Base-by-base conservation (phyloP, 1,140 invertebrate genomes). In the Leptopilina boulardi region DNA sequence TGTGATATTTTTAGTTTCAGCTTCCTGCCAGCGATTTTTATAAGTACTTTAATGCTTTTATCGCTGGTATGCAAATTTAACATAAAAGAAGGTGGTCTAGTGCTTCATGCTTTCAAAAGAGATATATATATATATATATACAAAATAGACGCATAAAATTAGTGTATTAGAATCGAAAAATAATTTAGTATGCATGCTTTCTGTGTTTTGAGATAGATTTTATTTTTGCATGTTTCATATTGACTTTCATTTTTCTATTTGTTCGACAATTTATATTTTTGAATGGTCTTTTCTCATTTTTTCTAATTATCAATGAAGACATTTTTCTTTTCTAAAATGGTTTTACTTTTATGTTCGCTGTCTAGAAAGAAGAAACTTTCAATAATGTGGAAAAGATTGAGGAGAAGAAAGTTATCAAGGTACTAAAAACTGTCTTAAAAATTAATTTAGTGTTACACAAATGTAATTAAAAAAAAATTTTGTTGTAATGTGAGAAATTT, bases 381-480 rank as follows among this genome's bases (percentile, higher is more conserved):
- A 91, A 91, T 70, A 91, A 92, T 84, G 88, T 91, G 26, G 91
- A 90, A 77, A 89, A 91, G 76, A 88, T 88, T 51, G 85, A 89
- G 76, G 88, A 83, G 23, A 71, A 89, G 75, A 89, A 89, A 83
- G 83, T 86, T 42, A 79, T 84, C 26, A 89, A 89, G 87, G 88
- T 89, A 82, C 47, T 42, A 74, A 59, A 42, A 18, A 38, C 42
- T 41, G 18, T 71, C 56, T 54, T 56, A 15, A 51, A 19, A 59
- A 79, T 42, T 18, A 18, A n/a, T 79, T 73, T n/a, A n/a, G n/a
- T n/a, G n/a, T n/a, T n/a, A n/a, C n/a, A n/a, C n/a, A n/a, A n/a
- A n/a, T n/a, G n/a, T n/a, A n/a, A n/a, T n/a, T 75, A 74, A 73
- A 8, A 34, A 47, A 47, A 70, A 30, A 78, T 70, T 34, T 41